These are phyloP conservation scores for Zootermopsis nevadensis DNA, from an alignment of 2,888 invertebrate genomes.

Conservation along the genomic window DNA sequence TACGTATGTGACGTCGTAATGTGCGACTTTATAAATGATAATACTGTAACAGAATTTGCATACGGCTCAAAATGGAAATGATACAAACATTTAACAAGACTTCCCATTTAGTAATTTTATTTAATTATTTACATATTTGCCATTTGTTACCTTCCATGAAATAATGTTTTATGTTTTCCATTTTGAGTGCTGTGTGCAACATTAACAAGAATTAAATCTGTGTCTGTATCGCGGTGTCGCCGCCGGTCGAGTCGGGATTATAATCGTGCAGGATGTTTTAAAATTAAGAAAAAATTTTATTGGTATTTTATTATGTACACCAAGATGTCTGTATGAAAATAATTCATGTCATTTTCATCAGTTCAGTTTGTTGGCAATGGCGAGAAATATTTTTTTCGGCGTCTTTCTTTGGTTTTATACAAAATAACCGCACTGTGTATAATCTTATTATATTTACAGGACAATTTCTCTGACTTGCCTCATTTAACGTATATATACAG, in stretches of 20 bases:
- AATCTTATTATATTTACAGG: neutral
- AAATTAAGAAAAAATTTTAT: neutral
- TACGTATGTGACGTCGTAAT: too few species aligned
- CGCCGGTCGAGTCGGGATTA: neutral
- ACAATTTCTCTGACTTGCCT: neutral
- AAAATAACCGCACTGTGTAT: neutral
- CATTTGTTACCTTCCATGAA: neutral
- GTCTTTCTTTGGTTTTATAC: neutral
- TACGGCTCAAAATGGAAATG: neutral
- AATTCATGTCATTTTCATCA: neutral
- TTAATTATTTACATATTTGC: neutral
- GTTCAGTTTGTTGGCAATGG: neutral
- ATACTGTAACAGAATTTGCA: neutral
- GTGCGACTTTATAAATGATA: too few species aligned
- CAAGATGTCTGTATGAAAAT: neutral
- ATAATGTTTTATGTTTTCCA: neutral
- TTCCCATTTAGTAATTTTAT: neutral
- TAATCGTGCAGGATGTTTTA: neutral
- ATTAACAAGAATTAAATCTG: neutral
- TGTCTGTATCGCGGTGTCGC: neutral
- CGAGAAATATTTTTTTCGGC: neutral
- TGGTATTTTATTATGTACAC: neutral
- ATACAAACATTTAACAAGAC: neutral
- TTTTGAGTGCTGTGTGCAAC: neutral
- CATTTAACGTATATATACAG: neutral